A percentile compares a stretch with the other conserved stretches of the same genome.
Conservation (phyloP, 2,888 invertebrate genomes). For the Tetragnatha montana region DNA sequence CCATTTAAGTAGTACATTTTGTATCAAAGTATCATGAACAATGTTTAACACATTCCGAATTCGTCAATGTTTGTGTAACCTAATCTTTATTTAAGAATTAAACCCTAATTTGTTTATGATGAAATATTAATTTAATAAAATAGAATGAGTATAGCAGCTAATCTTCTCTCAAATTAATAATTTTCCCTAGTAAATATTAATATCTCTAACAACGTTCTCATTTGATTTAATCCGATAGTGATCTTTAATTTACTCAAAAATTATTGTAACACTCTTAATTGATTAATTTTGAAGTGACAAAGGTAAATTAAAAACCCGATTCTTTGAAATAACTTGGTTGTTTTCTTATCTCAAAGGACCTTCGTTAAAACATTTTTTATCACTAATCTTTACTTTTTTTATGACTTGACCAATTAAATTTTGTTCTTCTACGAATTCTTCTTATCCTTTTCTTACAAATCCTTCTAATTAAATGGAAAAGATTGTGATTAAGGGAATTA, state of each 20-base stretch:
- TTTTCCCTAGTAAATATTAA: too few relatives aligned
- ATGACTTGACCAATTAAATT: neutral
- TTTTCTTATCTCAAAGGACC: neutral
- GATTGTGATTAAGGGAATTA: neutral
- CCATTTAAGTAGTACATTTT: too few relatives aligned
- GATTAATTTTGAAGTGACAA: neutral
- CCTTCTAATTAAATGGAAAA: neutral
- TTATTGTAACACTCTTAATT: neutral
- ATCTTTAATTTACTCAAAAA: neutral
- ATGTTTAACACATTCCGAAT: too few relatives aligned
- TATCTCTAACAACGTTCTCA: too few relatives aligned
- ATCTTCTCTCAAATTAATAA: too few relatives aligned
- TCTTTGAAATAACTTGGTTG: neutral
- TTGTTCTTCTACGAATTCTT: neutral
- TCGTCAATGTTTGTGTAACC: too few relatives aligned
- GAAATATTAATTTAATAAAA: too few relatives aligned
- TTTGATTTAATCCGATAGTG: neutral
- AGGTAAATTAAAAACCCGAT: neutral
- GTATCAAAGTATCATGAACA: too few relatives aligned
- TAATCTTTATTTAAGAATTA: too few relatives aligned
- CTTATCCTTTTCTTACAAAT: neutral
- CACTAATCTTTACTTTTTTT: neutral
- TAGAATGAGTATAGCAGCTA: too few relatives aligned
- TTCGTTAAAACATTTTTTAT: neutral
- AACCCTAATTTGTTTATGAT: too few relatives aligned